These are phyloP conservation scores for Drosophila kanekoi DNA, from an alignment of 2,888 invertebrate species.

Conservation along the genomic window DNA sequence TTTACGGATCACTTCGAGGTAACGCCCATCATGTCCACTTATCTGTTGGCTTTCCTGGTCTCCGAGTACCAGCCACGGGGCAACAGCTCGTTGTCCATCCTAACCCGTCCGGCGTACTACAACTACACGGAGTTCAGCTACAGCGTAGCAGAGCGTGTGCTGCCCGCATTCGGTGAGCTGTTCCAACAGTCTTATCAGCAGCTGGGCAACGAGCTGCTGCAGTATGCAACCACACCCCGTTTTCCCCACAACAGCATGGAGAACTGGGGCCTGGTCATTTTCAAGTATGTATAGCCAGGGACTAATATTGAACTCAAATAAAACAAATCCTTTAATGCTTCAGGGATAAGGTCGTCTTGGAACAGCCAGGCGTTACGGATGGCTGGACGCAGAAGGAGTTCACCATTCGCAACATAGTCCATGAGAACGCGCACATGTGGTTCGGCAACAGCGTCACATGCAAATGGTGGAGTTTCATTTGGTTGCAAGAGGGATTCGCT, in stretches of 20 bases:
- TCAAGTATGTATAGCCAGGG: constrained; percentile 87
- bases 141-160: constrained; percentile 49
- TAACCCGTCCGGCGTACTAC: constrained; percentile 88
- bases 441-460: constrained; percentile 87
- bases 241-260: constrained; percentile 94
- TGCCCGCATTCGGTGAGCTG: constrained; percentile 86
- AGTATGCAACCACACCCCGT: constrained; percentile 92
- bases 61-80: constrained; percentile 85
- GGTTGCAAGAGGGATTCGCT: constrained; percentile 88
- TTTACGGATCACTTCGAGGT: constrained; percentile 70
- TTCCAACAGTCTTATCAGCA: constrained; percentile 88
- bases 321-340: neutral
- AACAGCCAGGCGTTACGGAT: constrained; percentile 72
- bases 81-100: constrained; percentile 85
- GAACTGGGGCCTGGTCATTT: constrained; percentile 95
- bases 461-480: constrained; percentile 87
- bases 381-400: constrained; percentile 78
- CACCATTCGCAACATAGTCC: constrained; percentile 86
- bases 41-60: constrained; percentile 92
- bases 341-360: constrained; percentile 72
- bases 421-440: constrained; percentile 88
- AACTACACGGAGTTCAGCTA: constrained; percentile 89
- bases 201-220: constrained; percentile 88
- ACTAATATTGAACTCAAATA: too few relatives aligned
- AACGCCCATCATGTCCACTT: constrained; percentile 90